Evolutionary conservation across 2,888 invertebrate genomes (phyloP).

Genomic region (Torymus aiolomorphi): DNA sequence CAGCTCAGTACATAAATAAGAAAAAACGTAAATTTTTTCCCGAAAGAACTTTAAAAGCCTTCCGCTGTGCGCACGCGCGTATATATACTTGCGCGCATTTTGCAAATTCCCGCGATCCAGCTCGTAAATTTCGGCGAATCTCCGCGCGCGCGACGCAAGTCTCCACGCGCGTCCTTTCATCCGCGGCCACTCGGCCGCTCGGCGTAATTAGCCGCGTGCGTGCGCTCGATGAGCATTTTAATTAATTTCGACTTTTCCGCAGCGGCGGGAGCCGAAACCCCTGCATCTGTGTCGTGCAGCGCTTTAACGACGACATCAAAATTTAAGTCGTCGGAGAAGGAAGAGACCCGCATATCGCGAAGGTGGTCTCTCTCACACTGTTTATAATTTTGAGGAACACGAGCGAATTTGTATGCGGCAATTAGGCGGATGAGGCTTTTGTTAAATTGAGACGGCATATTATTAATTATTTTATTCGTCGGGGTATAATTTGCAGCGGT

Average conservation of each 20-base stretch:
- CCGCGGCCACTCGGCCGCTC: not conserved
- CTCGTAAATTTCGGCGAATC: conserved; percentile 27
- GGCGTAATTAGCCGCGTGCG: conserved; percentile 36
- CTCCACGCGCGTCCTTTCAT: not conserved
- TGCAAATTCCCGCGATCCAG: not conserved
- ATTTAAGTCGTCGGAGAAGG: conserved; percentile 6
- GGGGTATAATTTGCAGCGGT: not conserved
- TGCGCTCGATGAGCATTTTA: conserved; percentile 12
- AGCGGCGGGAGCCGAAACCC: not conserved
- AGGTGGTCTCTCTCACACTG: not conserved
- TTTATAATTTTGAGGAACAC: not conserved
- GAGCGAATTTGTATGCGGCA: conserved; percentile 10
- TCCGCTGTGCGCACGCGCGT: no score
- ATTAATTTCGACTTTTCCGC: conserved; percentile 41
- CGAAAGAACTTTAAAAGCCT: no score
- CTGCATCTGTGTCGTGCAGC: not conserved
- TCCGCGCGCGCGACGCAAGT: not conserved
- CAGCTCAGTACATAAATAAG: not conserved
- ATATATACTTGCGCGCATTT: not conserved
- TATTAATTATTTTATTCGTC: conserved; percentile 7
- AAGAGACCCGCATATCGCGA: not conserved
- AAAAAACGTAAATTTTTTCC: no score
- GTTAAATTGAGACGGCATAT: not conserved
- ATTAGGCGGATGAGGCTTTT: conserved; percentile 8
- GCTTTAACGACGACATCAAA: conserved; percentile 25